Percentiles rank a stretch among this genome's conserved stretches.
Evolutionary conservation across 2,888 invertebrate genomes (phyloP).

Genomic region (Eurytoma californica): DNA sequence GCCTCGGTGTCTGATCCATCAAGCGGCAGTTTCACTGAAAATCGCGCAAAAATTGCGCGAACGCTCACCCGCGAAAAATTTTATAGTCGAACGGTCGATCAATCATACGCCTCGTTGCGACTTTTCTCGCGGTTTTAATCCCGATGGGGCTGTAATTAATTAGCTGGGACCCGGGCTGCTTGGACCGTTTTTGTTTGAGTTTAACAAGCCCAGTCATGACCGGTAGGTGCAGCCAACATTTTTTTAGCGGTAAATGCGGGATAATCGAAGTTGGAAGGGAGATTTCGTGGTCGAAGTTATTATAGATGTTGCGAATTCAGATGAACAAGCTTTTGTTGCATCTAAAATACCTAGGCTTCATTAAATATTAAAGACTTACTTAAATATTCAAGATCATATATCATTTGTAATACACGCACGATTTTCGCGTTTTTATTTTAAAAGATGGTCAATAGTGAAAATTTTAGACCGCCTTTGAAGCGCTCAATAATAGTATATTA

Average conservation of each 20-base stretch:
- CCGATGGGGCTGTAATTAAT: not conserved
- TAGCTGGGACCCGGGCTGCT: not conserved
- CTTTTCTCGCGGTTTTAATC: not conserved
- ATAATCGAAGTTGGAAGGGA: not conserved
- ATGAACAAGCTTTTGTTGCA: too few relatives aligned
- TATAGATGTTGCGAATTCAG: too few relatives aligned
- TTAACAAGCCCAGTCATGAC: not conserved
- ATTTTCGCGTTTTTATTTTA: too few relatives aligned
- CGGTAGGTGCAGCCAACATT: not conserved
- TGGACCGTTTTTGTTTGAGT: not conserved
- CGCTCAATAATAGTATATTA: too few relatives aligned
- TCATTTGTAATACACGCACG: too few relatives aligned
- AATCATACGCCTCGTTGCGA: not conserved
- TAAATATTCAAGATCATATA: too few relatives aligned
- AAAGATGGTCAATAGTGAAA: too few relatives aligned
- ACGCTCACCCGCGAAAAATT: not conserved
- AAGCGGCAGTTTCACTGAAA: not conserved
- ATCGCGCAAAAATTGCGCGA: not conserved
- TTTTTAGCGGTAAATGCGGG: not conserved
- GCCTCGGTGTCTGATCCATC: constrained; percentile 19
- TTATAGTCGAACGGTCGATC: not conserved
- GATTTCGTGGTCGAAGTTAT: not conserved
- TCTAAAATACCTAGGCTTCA: too few relatives aligned
- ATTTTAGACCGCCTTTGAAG: too few relatives aligned
- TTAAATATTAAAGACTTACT: too few relatives aligned